Conservation (phyloP, 1,140 invertebrate genomes). For the Linepithema humile region DNA sequence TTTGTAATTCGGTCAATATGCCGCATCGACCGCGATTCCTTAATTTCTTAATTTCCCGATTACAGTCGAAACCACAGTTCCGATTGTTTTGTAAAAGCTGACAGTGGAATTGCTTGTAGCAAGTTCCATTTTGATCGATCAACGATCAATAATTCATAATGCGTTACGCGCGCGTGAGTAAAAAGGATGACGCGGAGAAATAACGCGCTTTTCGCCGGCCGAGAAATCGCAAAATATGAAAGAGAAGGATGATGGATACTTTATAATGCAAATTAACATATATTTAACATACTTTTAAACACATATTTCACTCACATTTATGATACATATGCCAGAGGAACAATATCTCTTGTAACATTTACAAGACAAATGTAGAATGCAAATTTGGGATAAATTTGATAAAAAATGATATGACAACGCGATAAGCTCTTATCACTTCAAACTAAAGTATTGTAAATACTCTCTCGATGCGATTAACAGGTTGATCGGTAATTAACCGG, state of each 20-base stretch:
- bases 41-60: conserved; percentile 23
- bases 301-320: too few relatives aligned
- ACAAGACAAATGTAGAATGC: neutral
- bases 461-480: conserved; percentile 13
- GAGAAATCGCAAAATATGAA: neutral
- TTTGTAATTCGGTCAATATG: conserved; percentile 42
- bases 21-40: conserved; percentile 15
- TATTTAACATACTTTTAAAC: neutral
- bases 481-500: conserved; percentile 77
- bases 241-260: neutral
- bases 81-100: neutral
- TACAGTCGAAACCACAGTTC: neutral
- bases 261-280: neutral
- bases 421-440: neutral
- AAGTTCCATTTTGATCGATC: neutral
- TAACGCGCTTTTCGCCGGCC: neutral
- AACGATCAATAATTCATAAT: too few relatives aligned
- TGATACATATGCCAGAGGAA: neutral
- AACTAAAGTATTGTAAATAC: neutral
- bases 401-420: neutral
- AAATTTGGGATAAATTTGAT: neutral
- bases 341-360: neutral
- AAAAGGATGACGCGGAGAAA: neutral
- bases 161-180: too few relatives aligned
- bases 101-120: neutral